Percentiles rank a stretch among this genome's conserved stretches.
These are phyloP conservation scores for Ptychobarbus kaznakovi DNA, from an alignment of 2,797 vertebrate species.

Conservation along the genomic window DNA sequence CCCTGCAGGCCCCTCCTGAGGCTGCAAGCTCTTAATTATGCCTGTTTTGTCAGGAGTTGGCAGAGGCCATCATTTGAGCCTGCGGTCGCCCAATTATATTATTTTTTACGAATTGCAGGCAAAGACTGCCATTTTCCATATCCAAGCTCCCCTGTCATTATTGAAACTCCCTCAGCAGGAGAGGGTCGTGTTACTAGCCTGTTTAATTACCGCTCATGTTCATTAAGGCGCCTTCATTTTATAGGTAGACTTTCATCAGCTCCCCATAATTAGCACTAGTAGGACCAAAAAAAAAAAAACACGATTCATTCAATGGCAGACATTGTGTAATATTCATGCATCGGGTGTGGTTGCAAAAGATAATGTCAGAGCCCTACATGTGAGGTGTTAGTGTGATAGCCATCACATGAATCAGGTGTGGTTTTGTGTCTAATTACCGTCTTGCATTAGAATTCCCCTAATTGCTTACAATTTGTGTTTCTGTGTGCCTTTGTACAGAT, in stretches of 20 bases:
- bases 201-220: constrained; percentile 59
- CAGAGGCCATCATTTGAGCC: constrained; percentile 66
- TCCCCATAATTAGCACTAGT: constrained; percentile 65
- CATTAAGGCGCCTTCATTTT: constrained; percentile 60
- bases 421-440: neutral
- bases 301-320: constrained; percentile 62
- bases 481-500: constrained; percentile 19
- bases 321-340: constrained; percentile 39
- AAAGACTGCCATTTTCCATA: constrained; percentile 65
- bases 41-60: constrained; percentile 66
- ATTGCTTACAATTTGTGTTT: constrained; percentile 12
- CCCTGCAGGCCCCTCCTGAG: constrained; percentile 63
- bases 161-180: constrained; percentile 54
- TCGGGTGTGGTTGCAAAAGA: constrained; percentile 24
- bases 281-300: neutral
- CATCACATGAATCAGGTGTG: constrained; percentile 3
- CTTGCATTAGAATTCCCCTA: neutral
- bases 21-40: constrained; percentile 67
- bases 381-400: neutral
- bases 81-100: constrained; percentile 67
- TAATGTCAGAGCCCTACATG: neutral
- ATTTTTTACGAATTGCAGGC: constrained; percentile 69
- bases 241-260: constrained; percentile 67
- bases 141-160: constrained; percentile 58
- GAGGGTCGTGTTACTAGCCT: constrained; percentile 53